Conservation (phyloP, 2,113 vertebrate genomes). For the Taxidea taxus region DNA sequence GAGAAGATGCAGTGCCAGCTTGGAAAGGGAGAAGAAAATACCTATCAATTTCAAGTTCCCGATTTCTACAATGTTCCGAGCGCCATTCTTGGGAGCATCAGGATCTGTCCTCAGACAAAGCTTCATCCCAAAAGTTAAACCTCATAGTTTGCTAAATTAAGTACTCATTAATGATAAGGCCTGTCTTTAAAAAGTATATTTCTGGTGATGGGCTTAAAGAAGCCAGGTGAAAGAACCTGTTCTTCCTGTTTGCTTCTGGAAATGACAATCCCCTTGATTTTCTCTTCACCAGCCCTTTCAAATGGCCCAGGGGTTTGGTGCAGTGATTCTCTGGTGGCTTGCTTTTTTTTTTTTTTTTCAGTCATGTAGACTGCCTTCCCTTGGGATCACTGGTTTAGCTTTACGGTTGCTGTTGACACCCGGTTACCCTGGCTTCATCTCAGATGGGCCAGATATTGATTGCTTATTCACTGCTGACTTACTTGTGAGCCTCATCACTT, state of each 20-base stretch:
- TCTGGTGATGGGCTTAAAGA: not conserved
- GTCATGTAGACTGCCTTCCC: not conserved
- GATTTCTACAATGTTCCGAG: not conserved
- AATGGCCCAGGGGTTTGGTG: not conserved
- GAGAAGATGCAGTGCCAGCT: constrained; percentile 35
- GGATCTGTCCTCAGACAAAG: not conserved
- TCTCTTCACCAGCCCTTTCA: not conserved
- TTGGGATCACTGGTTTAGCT: not conserved
- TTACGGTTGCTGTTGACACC: not conserved
- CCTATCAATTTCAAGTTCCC: not conserved
- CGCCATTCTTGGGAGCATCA: not conserved
- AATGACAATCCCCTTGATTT: constrained; percentile 11
- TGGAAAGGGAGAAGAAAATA: constrained; percentile 50
- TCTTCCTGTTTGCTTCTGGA: constrained; percentile 15
- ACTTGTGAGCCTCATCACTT: not conserved
- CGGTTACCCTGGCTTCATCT: not conserved
- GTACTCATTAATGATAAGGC: not conserved
- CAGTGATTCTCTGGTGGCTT: not conserved
- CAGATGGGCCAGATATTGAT: not conserved
- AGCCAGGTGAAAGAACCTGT: constrained; percentile 13
- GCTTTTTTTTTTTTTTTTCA: not conserved
- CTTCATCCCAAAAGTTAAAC: constrained; percentile 13
- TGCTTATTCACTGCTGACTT: constrained; percentile 28
- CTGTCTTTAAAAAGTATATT: not conserved
- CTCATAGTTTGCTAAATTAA: not conserved